Evolutionary conservation across 2,888 invertebrate genomes (phyloP).

Genomic region (Conomelus anceps): DNA sequence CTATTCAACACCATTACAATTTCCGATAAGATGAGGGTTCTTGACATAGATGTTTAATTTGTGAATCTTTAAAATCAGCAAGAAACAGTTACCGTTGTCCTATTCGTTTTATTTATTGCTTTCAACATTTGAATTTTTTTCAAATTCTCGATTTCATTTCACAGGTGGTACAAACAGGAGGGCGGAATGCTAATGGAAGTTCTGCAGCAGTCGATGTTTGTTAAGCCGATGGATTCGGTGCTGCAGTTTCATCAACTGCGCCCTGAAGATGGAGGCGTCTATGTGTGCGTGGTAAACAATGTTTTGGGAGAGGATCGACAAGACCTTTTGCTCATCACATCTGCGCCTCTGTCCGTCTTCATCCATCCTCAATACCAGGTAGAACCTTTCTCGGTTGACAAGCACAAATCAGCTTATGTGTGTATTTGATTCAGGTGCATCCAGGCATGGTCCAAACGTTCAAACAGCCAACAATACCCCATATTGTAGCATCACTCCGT

Average conservation of each 20-base stretch:
- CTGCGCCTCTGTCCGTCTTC: conserved; percentile 65
- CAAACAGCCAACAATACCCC: too few relatives aligned
- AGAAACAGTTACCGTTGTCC: too few relatives aligned
- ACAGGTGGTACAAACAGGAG: conserved; percentile 61
- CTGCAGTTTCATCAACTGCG: conserved; percentile 67
- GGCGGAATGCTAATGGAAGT: conserved; percentile 63
- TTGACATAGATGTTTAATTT: too few relatives aligned
- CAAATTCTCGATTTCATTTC: conserved; percentile 17
- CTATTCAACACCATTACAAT: too few relatives aligned
- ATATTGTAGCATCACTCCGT: too few relatives aligned
- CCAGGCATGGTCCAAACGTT: too few relatives aligned
- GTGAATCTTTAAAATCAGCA: too few relatives aligned
- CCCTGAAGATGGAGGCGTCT: conserved; percentile 68
- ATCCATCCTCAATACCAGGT: conserved; percentile 72
- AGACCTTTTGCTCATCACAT: conserved; percentile 63
- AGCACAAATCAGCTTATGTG: too few relatives aligned
- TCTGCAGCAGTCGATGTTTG: conserved; percentile 56
- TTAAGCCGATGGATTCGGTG: conserved; percentile 56
- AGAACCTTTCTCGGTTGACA: conserved; percentile 34
- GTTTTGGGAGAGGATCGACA: conserved; percentile 68
- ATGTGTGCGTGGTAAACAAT: conserved; percentile 80
- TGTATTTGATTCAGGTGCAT: too few relatives aligned
- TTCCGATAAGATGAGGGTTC: too few relatives aligned
- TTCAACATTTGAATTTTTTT: not conserved
- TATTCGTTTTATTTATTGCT: too few relatives aligned